Percentiles rank a stretch among this genome's conserved stretches.
These are phyloP conservation scores for Echiichthys vipera DNA, from an alignment of 2,797 vertebrate genomes.

Conservation along the genomic window DNA sequence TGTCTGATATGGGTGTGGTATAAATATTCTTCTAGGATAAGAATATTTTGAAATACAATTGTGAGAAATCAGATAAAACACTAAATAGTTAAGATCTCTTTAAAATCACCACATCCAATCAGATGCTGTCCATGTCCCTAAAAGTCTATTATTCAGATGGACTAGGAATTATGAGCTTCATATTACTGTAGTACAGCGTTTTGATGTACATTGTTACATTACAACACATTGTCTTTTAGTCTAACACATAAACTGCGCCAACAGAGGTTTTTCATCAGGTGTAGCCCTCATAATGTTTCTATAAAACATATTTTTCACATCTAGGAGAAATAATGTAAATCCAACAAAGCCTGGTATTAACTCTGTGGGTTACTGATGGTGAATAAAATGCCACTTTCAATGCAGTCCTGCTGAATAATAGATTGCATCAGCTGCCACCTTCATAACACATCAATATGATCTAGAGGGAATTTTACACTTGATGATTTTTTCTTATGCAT, in stretches of 20 bases:
- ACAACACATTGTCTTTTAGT: constrained; percentile 1
- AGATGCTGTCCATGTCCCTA: neutral
- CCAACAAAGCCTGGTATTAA: neutral
- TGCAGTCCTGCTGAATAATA: constrained; percentile 19
- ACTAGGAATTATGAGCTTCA: neutral
- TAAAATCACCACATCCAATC: neutral
- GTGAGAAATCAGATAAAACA: neutral
- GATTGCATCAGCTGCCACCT: neutral
- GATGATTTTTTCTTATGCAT: constrained; percentile 7
- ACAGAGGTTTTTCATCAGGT: constrained; percentile 16
- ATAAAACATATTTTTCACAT: constrained; percentile 1
- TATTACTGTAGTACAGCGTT: neutral
- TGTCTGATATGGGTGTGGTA: neutral
- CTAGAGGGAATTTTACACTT: constrained; percentile 8
- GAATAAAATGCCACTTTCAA: constrained; percentile 20
- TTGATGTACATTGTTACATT: neutral
- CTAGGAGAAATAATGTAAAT: constrained; percentile 16
- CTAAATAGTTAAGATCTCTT: neutral
- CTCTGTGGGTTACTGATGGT: constrained; percentile 4
- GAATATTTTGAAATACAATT: neutral
- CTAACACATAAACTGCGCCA: constrained; percentile 5
- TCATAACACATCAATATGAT: constrained; percentile 24
- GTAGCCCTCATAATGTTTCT: neutral
- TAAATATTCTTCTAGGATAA: neutral
- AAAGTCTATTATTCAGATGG: neutral